phyloP scores from a whole-genome alignment of 2,113 vertebrate genomes.

The Verasper variegatus region DNA sequence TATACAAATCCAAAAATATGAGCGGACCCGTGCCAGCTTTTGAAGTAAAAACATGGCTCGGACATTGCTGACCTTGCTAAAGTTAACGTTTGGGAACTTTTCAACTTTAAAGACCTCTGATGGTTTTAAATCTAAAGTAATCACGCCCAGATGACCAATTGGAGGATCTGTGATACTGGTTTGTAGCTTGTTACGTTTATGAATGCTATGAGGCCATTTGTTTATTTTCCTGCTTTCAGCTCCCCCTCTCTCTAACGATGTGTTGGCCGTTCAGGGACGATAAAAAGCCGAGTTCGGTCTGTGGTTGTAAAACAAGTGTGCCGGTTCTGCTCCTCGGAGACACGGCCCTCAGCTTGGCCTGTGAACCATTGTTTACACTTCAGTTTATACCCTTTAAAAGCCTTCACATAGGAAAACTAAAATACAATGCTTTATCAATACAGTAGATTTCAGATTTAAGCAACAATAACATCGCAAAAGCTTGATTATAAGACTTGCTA shows the following conservation, averaged over 20 bases:
- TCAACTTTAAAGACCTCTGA: conserved; percentile 33
- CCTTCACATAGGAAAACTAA: conserved; percentile 57
- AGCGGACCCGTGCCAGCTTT: conserved; percentile 1
- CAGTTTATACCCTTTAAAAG: conserved; percentile 73
- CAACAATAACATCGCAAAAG: conserved; percentile 33
- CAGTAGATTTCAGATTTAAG: conserved; percentile 34
- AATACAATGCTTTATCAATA: conserved; percentile 71
- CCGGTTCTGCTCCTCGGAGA: conserved; percentile 56
- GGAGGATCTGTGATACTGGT: conserved; percentile 43
- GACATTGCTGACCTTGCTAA: conserved; percentile 35
- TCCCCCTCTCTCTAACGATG: conserved; percentile 52
- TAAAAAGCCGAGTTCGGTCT: conserved; percentile 59
- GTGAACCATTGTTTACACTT: conserved; percentile 70
- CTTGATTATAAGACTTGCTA: background rate
- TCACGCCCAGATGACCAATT: conserved; percentile 67
- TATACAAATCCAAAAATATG: conserved; percentile 28
- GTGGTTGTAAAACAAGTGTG: conserved; percentile 65
- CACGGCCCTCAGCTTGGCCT: conserved; percentile 50
- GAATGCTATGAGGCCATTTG: conserved; percentile 66
- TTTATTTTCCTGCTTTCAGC: conserved; percentile 49
- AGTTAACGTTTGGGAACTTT: conserved; percentile 35
- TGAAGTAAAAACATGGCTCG: conserved; percentile 40
- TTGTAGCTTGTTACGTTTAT: conserved; percentile 53
- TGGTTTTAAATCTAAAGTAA: conserved; percentile 47
- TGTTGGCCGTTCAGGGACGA: conserved; percentile 51